phyloP scores from a whole-genome alignment of 1,140 invertebrate genomes.

The Solenopsis invicta region DNA sequence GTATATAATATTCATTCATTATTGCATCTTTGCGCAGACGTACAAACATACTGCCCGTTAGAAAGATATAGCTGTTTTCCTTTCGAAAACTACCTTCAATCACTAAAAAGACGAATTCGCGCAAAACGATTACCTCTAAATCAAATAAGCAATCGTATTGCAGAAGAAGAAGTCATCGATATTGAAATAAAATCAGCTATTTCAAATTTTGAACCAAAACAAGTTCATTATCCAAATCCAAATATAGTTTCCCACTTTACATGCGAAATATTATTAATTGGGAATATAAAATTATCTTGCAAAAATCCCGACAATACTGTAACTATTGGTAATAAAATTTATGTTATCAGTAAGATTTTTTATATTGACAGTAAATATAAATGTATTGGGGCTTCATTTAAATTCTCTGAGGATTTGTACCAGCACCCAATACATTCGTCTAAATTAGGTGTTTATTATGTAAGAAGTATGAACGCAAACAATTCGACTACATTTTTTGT shows the following conservation, averaged over 20 bases:
- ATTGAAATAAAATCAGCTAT: neutral
- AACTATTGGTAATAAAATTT: neutral
- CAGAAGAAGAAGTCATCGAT: neutral
- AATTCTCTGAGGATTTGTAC: neutral
- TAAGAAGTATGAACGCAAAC: neutral
- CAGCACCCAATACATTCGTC: neutral
- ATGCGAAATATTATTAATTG: neutral
- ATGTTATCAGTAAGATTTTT: neutral
- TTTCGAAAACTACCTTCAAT: neutral
- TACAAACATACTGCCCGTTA: neutral
- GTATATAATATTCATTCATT: slow-evolving; percentile 4
- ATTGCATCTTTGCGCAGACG: slow-evolving; percentile 2
- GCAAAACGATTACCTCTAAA: neutral
- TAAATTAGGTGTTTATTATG: slow-evolving; percentile 9
- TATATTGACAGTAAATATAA: slow-evolving; percentile 8
- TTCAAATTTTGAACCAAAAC: neutral
- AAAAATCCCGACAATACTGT: slow-evolving; percentile 13
- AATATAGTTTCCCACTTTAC: neutral
- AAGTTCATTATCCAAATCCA: neutral
- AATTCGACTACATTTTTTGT: slow-evolving; percentile 2
- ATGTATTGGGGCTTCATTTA: slow-evolving; percentile 6
- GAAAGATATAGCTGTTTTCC: neutral
- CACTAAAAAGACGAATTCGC: slow-evolving; percentile 4
- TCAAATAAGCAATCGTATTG: neutral
- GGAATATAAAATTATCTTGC: slow-evolving; percentile 5